phyloP scores from a whole-genome alignment of 2,888 invertebrate species.

The Elegia similella region DNA sequence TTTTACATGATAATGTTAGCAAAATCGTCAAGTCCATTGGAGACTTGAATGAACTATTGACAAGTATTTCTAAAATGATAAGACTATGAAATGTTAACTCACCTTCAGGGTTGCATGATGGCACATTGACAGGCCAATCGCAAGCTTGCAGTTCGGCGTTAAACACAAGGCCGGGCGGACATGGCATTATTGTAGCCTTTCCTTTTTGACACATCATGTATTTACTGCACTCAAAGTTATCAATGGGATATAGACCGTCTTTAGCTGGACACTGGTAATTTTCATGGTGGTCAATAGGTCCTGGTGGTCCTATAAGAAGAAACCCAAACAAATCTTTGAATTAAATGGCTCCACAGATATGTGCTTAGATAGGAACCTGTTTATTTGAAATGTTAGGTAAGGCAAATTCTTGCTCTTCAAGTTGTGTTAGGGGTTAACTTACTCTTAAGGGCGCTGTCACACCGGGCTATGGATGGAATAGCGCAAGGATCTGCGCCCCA shows the following conservation, averaged over 20 bases:
- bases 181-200: constrained; percentile 47
- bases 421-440: neutral
- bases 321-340: no score
- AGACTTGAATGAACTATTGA: no score
- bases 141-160: constrained; percentile 42
- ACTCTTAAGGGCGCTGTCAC: constrained; percentile 21
- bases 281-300: constrained; percentile 1
- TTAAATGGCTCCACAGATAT: no score
- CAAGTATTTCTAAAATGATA: neutral
- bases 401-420: no score
- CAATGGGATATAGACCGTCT: constrained; percentile 34
- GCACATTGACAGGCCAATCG: constrained; percentile 62
- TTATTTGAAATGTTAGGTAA: no score
- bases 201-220: constrained; percentile 57
- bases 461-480: constrained; percentile 9
- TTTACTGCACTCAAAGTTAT: constrained; percentile 50
- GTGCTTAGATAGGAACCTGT: no score
- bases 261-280: constrained; percentile 30
- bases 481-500: constrained; percentile 19
- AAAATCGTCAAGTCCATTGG: no score
- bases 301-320: neutral
- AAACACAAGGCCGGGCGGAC: constrained; percentile 57
- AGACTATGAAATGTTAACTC: constrained; percentile 20
- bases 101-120: constrained; percentile 52
- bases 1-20: no score